Conservation (phyloP, 2,888 invertebrate genomes). For the Dendrolimus houi region DNA sequence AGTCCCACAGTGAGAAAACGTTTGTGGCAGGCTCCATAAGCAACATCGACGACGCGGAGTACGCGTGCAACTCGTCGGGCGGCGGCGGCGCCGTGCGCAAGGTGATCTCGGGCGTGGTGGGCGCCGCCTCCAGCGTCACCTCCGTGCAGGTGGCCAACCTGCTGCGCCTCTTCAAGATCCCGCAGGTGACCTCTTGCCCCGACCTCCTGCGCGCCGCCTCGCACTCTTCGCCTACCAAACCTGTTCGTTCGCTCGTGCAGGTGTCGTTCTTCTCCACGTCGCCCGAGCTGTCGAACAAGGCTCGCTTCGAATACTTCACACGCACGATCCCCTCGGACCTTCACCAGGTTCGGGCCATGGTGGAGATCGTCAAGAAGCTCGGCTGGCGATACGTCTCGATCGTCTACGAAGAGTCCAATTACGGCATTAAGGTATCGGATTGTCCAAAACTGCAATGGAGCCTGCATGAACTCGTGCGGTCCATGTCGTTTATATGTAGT, state of each 20-base stretch:
- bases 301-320: slow-evolving; percentile 95
- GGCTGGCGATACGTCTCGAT: slow-evolving; percentile 97
- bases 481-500: no score
- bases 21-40: slow-evolving; percentile 89
- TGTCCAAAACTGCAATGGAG: no score
- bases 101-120: slow-evolving; percentile 41
- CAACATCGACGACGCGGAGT: slow-evolving; percentile 92
- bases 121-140: slow-evolving; percentile 88
- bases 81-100: slow-evolving; percentile 30
- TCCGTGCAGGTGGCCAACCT: slow-evolving; percentile 95
- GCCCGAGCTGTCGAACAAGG: slow-evolving; percentile 94
- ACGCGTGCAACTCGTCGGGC: slow-evolving; percentile 86
- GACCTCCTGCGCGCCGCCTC: not conserved
- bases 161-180: slow-evolving; percentile 93
- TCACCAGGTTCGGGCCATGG: slow-evolving; percentile 96
- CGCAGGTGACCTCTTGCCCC: slow-evolving; percentile 64
- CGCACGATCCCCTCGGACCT: slow-evolving; percentile 95
- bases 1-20: no score
- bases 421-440: slow-evolving; percentile 88
- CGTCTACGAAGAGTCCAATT: slow-evolving; percentile 96
- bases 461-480: no score
- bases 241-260: slow-evolving; percentile 63
- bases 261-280: slow-evolving; percentile 97
- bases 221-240: slow-evolving; percentile 2
- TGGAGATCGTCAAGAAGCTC: slow-evolving; percentile 90